Percentiles rank a stretch among this genome's conserved stretches.
Conservation (phyloP, 2,888 invertebrate species). For the Lasioglossum villosulum region DNA sequence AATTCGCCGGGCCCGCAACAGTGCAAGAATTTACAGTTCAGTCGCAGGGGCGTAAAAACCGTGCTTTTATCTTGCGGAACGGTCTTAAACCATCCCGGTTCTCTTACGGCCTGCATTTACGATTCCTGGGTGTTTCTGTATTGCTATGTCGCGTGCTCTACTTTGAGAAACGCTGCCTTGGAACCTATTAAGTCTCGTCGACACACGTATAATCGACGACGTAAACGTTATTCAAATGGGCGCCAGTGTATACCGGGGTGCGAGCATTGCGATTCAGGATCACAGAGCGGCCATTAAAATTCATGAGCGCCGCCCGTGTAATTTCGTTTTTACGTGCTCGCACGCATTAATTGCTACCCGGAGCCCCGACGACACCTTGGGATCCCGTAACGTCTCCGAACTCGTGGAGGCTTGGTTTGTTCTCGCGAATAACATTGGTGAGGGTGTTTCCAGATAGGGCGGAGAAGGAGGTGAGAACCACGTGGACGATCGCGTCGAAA, state of each 20-base stretch:
- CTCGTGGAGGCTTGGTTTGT: background rate
- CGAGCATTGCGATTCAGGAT: constrained; percentile 53
- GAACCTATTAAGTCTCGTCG: constrained; percentile 40
- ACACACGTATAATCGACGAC: constrained; percentile 48
- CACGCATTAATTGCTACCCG: constrained; percentile 31
- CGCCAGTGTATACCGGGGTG: constrained; percentile 24
- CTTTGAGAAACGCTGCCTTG: constrained; percentile 18
- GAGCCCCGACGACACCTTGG: background rate
- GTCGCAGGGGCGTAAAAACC: background rate
- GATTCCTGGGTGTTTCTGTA: background rate
- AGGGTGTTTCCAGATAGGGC: background rate
- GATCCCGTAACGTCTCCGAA: background rate
- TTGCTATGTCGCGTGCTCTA: background rate
- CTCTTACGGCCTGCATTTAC: background rate
- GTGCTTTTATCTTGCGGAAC: background rate
- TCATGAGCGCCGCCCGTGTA: constrained; percentile 46
- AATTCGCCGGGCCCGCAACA: background rate
- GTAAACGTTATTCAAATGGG: constrained; percentile 54
- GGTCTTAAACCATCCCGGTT: background rate
- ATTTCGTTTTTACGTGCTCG: constrained; percentile 51
- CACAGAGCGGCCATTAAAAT: constrained; percentile 45
- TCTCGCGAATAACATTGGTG: background rate
- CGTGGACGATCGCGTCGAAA: constrained; percentile 25
- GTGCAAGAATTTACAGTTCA: no score
- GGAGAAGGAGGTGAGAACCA: background rate